Base-by-base conservation (phyloP, 2,888 invertebrate species). In the Augiades crinisus region DNA sequence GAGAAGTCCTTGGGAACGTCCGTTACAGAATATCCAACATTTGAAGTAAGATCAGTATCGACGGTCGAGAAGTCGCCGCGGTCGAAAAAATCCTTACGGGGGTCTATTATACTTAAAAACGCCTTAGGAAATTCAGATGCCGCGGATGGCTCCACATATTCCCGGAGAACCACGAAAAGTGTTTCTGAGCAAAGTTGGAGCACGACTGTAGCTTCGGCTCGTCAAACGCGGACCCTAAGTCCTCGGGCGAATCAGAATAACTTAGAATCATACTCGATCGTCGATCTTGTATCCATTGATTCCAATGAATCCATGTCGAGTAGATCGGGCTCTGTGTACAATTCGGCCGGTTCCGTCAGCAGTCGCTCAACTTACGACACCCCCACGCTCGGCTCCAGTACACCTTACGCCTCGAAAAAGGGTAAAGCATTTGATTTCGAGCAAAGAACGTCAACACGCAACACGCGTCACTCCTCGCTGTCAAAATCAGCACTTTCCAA, bases 201-300 rank as follows among this genome's bases (percentile, higher is more conserved):
- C 16, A 51, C 64, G 2, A 63, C 68, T 0, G 56, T 61, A 8
- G 61, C 65, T 0, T 63, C 75, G 0, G 63, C 67, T 0, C 62
- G 60, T 17, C 47, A 56, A 24, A 69, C 75, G 0, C 64, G 65
- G 8, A 70, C 75, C 0, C 43, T 68, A 2, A 74, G 72, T 17
- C 70, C 77, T 0, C 57, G 70, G 2, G 54, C 62, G 0, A 52
- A 45, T 2, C 56, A 53, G n/a, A 65, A 72, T 16, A 47, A 47
- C 6, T 13, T 76, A 13, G 83, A 86, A 41, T 67, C 81, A 0
- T 86, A 84, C 56, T 85, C 88, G 0, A 75, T 86, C 1, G 85
- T 87, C 0, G 87, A 88, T 53, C 59, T 87, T 4, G 78, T 87
- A 0, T 84, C 78, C 0, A 65, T 65, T n/a, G 70, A 72, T 2